Percentiles rank a stretch among this genome's conserved stretches.
phyloP scores from a whole-genome alignment of 1,140 invertebrate genomes.

The Lordiphosa stackelbergi region DNA sequence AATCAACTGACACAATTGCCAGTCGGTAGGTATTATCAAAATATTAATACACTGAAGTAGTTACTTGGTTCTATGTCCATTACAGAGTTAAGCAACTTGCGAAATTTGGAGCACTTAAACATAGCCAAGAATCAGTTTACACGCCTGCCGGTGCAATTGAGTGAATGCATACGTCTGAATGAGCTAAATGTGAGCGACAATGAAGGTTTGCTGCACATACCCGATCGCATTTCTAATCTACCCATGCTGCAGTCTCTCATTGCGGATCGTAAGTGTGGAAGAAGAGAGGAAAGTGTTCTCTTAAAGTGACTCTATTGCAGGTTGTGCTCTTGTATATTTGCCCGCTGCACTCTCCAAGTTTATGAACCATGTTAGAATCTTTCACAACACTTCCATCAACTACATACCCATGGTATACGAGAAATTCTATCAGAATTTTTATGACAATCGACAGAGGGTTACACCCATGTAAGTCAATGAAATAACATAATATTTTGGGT shows the following conservation, averaged over 20 bases:
- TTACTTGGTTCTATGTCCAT: not conserved
- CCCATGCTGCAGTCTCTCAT: slow-evolving; percentile 64
- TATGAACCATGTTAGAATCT: slow-evolving; percentile 70
- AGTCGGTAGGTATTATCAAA: slow-evolving; percentile 41
- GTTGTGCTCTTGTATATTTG: slow-evolving; percentile 64
- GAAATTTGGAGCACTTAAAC: slow-evolving; percentile 69
- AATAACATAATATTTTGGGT: no score
- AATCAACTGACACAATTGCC: slow-evolving; percentile 63
- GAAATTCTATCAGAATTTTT: slow-evolving; percentile 68
- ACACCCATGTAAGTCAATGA: slow-evolving; percentile 47
- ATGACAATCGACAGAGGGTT: slow-evolving; percentile 55
- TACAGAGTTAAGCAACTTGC: slow-evolving; percentile 58
- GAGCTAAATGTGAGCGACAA: slow-evolving; percentile 75
- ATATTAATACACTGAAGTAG: not conserved
- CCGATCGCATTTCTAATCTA: slow-evolving; percentile 66
- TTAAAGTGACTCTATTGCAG: slow-evolving; percentile 23
- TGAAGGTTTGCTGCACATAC: slow-evolving; percentile 60
- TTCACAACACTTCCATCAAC: slow-evolving; percentile 70
- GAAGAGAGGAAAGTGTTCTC: not conserved
- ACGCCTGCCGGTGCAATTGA: slow-evolving; percentile 62
- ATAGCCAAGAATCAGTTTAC: slow-evolving; percentile 66
- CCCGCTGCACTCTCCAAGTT: slow-evolving; percentile 73
- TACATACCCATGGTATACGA: slow-evolving; percentile 75
- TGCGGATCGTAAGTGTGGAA: slow-evolving; percentile 64
- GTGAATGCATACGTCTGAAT: slow-evolving; percentile 63